These are phyloP conservation scores for Ctenopoma multispine DNA, from an alignment of 2,797 vertebrate genomes.

Conservation along the genomic window DNA sequence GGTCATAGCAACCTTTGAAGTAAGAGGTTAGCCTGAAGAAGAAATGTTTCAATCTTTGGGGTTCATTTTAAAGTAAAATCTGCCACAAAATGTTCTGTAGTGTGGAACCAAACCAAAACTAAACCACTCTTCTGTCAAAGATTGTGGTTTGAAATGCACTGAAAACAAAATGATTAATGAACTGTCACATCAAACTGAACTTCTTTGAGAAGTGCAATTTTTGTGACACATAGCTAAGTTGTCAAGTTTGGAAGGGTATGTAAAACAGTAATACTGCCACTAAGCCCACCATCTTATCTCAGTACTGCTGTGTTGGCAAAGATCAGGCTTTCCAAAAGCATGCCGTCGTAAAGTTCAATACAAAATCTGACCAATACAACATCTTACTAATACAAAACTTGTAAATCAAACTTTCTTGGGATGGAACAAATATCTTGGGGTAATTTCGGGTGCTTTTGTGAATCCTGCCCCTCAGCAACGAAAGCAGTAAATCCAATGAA, in stretches of 20 bases:
- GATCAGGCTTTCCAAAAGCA: conserved; percentile 23
- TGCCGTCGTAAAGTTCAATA: neutral
- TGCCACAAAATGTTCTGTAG: conserved; percentile 39
- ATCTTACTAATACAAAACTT: neutral
- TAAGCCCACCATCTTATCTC: conserved; percentile 34
- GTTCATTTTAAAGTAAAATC: conserved; percentile 61
- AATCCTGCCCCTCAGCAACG: conserved; percentile 20
- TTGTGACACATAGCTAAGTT: conserved; percentile 35
- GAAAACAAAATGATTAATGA: conserved; percentile 44
- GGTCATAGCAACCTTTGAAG: conserved; percentile 60
- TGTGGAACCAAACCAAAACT: conserved; percentile 42
- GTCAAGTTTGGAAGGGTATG: conserved; percentile 20
- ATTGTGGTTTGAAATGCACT: conserved; percentile 70
- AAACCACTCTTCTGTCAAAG: conserved; percentile 44
- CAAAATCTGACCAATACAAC: neutral
- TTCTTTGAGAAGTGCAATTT: conserved; percentile 19
- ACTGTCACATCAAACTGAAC: conserved; percentile 36
- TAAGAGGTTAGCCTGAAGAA: conserved; percentile 36
- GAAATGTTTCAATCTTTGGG: conserved; percentile 50
- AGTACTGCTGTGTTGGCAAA: conserved; percentile 12
- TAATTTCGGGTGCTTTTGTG: conserved; percentile 12
- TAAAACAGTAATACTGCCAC: conserved; percentile 67
- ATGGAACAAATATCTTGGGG: conserved; percentile 18
- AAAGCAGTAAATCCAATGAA: conserved; percentile 28
- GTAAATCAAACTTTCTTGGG: neutral